These are phyloP conservation scores for Eonycteris spelaea DNA, from an alignment of 2,113 vertebrate species.

Conservation along the genomic window DNA sequence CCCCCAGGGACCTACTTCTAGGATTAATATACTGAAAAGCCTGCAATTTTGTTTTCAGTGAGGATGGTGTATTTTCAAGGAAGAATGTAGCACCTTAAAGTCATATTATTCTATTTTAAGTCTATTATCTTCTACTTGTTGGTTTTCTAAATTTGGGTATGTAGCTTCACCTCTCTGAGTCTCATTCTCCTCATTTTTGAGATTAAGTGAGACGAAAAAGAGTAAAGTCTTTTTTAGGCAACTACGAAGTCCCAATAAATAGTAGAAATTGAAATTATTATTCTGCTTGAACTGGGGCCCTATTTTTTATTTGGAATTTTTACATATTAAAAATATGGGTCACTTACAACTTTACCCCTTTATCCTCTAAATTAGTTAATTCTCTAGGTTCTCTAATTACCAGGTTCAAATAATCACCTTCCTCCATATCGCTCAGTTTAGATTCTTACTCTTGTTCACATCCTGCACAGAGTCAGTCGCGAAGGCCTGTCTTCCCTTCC, in stretches of 20 bases:
- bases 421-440: background rate
- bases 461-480: background rate
- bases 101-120: background rate
- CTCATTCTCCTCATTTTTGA: background rate
- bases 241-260: background rate
- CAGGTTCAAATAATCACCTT: background rate
- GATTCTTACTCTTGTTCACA: background rate
- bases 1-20: background rate
- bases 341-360: background rate
- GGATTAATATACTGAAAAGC: background rate
- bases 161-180: background rate
- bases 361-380: background rate
- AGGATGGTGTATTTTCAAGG: background rate
- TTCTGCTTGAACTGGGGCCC: background rate
- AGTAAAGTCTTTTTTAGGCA: background rate
- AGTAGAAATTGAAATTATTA: background rate
- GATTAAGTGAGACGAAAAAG: background rate
- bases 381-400: background rate
- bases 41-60: background rate
- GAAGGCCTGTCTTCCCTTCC: rapidly evolving
- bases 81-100: background rate
- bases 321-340: background rate
- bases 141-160: background rate
- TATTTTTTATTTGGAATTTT: background rate
- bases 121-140: background rate